A percentile compares a stretch with the other conserved stretches of the same genome.
Conservation (phyloP, 2,113 vertebrate species). For the Tenrec ecaudatus region DNA sequence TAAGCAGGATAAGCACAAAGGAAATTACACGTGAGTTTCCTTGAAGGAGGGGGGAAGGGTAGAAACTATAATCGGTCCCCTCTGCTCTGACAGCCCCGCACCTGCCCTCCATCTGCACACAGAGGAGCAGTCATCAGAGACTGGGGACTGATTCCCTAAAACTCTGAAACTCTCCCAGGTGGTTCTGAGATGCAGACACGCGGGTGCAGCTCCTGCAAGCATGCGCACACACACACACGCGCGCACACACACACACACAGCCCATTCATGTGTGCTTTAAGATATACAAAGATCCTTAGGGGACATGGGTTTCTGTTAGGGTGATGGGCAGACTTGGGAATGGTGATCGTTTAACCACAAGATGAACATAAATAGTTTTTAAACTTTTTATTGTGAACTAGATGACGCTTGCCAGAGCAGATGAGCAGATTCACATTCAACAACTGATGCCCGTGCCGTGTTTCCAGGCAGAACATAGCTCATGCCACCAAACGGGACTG, state of each 20-base stretch:
- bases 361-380: background rate
- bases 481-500: background rate
- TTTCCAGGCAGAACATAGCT: background rate
- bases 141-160: background rate
- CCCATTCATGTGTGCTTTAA: background rate
- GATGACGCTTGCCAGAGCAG: too few relatives aligned
- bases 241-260: accelerated
- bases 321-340: background rate
- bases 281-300: background rate
- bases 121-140: background rate
- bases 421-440: too few relatives aligned
- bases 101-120: constrained; percentile 52
- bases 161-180: constrained; percentile 25
- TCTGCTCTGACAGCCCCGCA: constrained; percentile 49
- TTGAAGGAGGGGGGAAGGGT: background rate
- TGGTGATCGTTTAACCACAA: background rate
- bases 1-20: constrained; percentile 59
- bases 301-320: background rate
- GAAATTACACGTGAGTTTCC: constrained; percentile 62
- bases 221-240: accelerated
- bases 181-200: background rate
- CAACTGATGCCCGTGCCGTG: too few relatives aligned
- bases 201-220: too few relatives aligned
- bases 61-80: constrained; percentile 38
- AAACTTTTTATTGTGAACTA: too few relatives aligned